Evolutionary conservation across 1,140 invertebrate species (phyloP).

Genomic region (Trichomalopsis sarcophagae): DNA sequence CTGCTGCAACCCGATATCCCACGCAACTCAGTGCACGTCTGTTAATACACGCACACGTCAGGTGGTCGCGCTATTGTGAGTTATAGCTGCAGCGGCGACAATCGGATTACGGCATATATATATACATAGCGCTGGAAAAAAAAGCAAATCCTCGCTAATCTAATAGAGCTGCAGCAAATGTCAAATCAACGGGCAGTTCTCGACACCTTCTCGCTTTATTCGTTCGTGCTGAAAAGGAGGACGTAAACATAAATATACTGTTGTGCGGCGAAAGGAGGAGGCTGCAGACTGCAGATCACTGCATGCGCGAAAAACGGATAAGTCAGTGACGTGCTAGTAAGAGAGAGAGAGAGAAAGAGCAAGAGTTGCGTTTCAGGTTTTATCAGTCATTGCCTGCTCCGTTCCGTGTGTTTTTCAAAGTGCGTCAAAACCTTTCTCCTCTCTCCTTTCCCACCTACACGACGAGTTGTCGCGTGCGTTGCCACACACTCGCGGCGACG

Average conservation of each 20-base stretch:
- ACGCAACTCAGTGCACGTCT: neutral
- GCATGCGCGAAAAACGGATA: neutral
- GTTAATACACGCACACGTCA: neutral
- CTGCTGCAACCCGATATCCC: neutral
- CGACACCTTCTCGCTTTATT: neutral
- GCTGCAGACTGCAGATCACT: no score
- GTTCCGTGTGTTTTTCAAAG: conserved; percentile 29
- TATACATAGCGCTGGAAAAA: neutral
- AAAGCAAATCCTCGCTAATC: conserved; percentile 15
- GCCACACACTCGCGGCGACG: neutral
- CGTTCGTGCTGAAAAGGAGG: neutral
- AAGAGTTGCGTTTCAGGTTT: neutral
- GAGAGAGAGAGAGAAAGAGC: neutral
- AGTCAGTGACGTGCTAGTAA: neutral
- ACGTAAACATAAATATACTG: neutral
- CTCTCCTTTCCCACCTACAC: conserved; percentile 45
- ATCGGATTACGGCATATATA: neutral
- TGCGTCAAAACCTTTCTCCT: conserved; percentile 37
- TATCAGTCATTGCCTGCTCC: neutral
- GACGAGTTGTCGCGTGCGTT: neutral
- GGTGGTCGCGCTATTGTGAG: neutral
- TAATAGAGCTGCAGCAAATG: neutral
- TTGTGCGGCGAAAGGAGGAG: neutral
- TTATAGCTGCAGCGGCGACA: neutral
- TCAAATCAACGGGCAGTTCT: neutral